A percentile compares a stretch with the other conserved stretches of the same genome.
These are phyloP conservation scores for Channa striata DNA, from an alignment of 2,797 vertebrate genomes.

Conservation along the genomic window DNA sequence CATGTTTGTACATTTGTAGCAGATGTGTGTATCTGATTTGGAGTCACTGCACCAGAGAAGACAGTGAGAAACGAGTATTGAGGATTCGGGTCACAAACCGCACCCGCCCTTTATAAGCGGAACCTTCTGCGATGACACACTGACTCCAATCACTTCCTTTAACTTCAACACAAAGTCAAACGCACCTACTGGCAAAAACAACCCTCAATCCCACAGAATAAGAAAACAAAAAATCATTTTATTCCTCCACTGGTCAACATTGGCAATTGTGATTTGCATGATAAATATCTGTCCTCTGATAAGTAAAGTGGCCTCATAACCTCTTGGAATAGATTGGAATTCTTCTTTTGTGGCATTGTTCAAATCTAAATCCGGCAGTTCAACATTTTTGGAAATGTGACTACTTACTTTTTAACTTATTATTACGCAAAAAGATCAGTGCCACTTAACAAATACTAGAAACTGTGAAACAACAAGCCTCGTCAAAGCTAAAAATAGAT, in stretches of 20 bases:
- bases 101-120: conserved; percentile 36
- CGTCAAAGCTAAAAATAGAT: too few species aligned
- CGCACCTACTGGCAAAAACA: conserved; percentile 4
- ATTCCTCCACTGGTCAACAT: conserved; percentile 9
- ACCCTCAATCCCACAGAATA: background rate
- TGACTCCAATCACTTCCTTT: conserved; percentile 6
- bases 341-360: too few species aligned
- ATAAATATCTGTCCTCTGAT: background rate
- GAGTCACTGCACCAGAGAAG: conserved; percentile 52
- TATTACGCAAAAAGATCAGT: too few species aligned
- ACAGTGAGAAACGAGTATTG: conserved; percentile 43
- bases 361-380: too few species aligned
- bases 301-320: background rate
- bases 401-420: too few species aligned
- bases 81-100: conserved; percentile 35
- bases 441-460: too few species aligned
- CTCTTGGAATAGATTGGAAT: background rate
- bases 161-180: conserved; percentile 17
- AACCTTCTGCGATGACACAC: conserved; percentile 40
- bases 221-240: conserved; percentile 26
- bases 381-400: too few species aligned
- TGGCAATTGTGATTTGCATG: background rate
- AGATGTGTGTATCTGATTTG: conserved; percentile 66
- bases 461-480: too few species aligned
- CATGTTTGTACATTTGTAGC: conserved; percentile 57